Conservation (phyloP, 2,797 vertebrate species). For the Molossus molossus region DNA sequence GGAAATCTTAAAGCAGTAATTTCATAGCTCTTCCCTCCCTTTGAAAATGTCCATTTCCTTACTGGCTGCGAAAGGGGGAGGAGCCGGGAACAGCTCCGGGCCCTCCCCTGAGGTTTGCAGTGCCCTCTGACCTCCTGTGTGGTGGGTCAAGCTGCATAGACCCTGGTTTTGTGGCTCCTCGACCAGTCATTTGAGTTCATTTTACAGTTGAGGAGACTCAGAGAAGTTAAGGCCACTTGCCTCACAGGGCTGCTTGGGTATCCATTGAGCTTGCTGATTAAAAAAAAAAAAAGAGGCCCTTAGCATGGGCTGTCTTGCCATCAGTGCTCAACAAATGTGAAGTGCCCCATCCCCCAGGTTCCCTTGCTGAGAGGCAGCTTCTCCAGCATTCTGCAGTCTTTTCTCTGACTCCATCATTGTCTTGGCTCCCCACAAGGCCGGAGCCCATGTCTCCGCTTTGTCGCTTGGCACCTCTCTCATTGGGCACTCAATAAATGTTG, state of each 20-base stretch:
- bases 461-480: slow-evolving; percentile 51
- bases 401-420: slow-evolving; percentile 1
- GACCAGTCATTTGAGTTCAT: background rate
- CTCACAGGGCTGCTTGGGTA: background rate
- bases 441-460: slow-evolving; percentile 30
- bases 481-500: slow-evolving; percentile 72
- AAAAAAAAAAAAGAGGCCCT: background rate
- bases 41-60: slow-evolving; percentile 9
- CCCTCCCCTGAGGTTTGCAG: too few relatives aligned
- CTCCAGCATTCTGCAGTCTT: background rate
- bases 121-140: background rate
- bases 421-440: slow-evolving; percentile 44
- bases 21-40: background rate
- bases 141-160: background rate
- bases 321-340: background rate
- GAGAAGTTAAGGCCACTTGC: background rate
- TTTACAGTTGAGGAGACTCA: background rate
- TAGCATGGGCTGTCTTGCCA: fast-evolving
- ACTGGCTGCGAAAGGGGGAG: background rate
- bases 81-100: background rate
- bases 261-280: background rate
- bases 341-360: too few relatives aligned
- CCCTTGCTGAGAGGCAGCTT: background rate
- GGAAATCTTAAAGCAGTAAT: slow-evolving; percentile 55
- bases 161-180: background rate